Evolutionary conservation across 2,888 invertebrate genomes (phyloP).

Genomic region (Heterodera filipjevi): DNA sequence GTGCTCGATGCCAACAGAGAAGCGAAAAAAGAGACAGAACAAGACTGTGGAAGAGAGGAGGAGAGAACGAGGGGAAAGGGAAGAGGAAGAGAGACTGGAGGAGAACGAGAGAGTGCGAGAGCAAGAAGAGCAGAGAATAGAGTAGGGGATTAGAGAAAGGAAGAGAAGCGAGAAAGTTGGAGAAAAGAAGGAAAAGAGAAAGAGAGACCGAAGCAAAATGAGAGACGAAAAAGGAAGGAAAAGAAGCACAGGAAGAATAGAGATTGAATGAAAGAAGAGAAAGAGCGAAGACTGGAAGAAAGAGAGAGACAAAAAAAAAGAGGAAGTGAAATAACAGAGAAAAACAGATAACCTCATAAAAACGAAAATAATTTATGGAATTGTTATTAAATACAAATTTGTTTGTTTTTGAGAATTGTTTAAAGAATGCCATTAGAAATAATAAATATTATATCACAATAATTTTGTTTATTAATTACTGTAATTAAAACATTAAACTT

Average conservation of each 20-base stretch:
- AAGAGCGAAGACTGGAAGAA: too few relatives aligned
- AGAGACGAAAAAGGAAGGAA: background rate
- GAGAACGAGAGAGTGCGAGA: background rate
- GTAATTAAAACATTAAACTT: too few relatives aligned
- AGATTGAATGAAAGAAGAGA: background rate
- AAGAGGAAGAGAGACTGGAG: background rate
- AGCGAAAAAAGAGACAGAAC: background rate
- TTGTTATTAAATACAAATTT: too few relatives aligned
- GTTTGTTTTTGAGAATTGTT: too few relatives aligned
- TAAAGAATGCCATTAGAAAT: too few relatives aligned
- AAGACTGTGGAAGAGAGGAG: background rate
- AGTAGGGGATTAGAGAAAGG: background rate
- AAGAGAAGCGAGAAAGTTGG: background rate
- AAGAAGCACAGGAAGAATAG: background rate
- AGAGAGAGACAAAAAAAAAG: background rate
- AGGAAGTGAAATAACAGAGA: too few relatives aligned
- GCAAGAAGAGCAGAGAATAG: background rate
- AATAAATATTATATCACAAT: too few relatives aligned
- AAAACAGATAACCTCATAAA: background rate
- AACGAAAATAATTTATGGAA: too few relatives aligned
- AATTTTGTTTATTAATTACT: too few relatives aligned
- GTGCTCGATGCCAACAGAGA: conserved; percentile 30
- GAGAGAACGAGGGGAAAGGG: background rate
- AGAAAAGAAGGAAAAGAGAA: background rate
- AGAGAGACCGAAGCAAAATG: background rate